Conservation (phyloP, 2,113 vertebrate genomes). For the Mionectes macconnelli region DNA sequence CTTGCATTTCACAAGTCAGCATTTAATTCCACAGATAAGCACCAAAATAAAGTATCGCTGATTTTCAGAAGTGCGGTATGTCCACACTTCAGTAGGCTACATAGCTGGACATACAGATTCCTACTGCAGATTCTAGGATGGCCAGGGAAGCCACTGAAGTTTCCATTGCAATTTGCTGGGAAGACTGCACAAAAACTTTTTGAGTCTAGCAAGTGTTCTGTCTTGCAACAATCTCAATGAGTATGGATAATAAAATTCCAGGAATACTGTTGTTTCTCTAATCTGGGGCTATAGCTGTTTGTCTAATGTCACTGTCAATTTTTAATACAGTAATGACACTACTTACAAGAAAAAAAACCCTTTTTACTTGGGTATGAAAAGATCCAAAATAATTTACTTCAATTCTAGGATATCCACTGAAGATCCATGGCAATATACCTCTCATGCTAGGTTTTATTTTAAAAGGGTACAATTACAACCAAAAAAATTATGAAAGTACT, state of each 20-base stretch:
- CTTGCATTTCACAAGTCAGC: not conserved
- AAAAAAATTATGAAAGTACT: not conserved
- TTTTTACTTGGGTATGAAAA: not conserved
- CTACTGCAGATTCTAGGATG: not conserved
- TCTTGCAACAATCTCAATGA: not conserved
- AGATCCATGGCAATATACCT: not conserved
- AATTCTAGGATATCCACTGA: not conserved
- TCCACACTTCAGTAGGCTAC: not conserved
- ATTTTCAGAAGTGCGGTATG: not conserved
- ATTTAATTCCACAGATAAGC: not conserved
- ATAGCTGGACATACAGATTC: not conserved
- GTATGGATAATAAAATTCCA: not conserved
- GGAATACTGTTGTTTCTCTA: not conserved
- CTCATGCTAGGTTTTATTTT: not conserved
- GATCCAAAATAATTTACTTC: not conserved
- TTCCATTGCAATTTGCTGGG: not conserved
- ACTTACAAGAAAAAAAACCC: not conserved
- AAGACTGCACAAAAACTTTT: not conserved
- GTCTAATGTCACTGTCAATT: not conserved
- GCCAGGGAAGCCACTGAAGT: not conserved
- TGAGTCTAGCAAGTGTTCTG: not conserved
- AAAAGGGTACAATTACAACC: not conserved
- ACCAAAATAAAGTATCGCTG: not conserved
- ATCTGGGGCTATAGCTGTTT: not conserved
- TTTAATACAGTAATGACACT: not conserved